A percentile compares a stretch with the other conserved stretches of the same genome.
Conservation (phyloP, 2,113 vertebrate genomes). For the Notarius lentiginosus region DNA sequence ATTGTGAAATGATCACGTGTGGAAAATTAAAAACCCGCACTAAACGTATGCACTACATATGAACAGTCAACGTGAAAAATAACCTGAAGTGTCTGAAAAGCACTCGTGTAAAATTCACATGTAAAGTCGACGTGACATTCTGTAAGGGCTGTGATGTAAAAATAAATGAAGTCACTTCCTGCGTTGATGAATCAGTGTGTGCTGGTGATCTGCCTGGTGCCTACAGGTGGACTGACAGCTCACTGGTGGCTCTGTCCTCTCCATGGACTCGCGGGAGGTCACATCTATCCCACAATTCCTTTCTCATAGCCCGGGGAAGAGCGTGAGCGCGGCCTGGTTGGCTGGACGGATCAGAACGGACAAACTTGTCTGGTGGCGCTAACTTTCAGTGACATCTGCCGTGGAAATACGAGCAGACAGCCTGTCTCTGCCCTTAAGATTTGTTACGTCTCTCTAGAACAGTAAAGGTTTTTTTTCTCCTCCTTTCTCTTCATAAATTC, state of each 20-base stretch:
- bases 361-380: slow-evolving; percentile 53
- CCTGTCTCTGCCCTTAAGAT: slow-evolving; percentile 52
- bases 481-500: background rate
- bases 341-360: slow-evolving; percentile 49
- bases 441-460: slow-evolving; percentile 43
- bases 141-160: background rate
- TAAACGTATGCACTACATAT: background rate
- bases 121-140: background rate
- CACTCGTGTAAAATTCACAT: background rate
- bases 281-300: slow-evolving; percentile 42
- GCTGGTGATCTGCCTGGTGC: slow-evolving; percentile 36
- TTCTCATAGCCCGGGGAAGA: slow-evolving; percentile 39
- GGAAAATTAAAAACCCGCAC: background rate
- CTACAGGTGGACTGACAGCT: slow-evolving; percentile 50
- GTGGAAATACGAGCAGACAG: slow-evolving; percentile 50
- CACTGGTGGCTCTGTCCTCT: slow-evolving; percentile 43
- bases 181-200: background rate
- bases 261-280: slow-evolving; percentile 30
- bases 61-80: background rate
- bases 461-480: slow-evolving; percentile 20
- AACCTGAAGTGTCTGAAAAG: background rate
- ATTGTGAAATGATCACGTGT: background rate
- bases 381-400: slow-evolving; percentile 37
- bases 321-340: background rate
- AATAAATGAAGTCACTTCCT: slow-evolving; percentile 8